A percentile compares a stretch with the other conserved stretches of the same genome.
phyloP scores from a whole-genome alignment of 1,140 invertebrate species.

The Panonychus citri region DNA sequence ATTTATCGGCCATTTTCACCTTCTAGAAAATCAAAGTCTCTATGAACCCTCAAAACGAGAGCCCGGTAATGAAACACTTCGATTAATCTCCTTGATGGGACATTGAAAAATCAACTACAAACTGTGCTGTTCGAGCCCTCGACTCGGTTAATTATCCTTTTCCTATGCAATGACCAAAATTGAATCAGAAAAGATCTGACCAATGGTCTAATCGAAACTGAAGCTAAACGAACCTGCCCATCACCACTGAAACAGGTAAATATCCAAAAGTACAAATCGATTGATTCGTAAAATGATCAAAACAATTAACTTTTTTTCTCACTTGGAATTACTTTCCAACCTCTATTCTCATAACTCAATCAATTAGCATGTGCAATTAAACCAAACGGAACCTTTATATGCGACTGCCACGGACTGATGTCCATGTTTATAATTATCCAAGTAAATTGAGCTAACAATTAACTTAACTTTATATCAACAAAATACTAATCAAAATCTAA shows the following conservation, averaged over 20 bases:
- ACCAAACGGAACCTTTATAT: conserved; percentile 11
- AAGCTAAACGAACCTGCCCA: background rate
- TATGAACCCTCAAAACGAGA: background rate
- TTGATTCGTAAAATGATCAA: too few species aligned
- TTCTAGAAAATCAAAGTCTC: background rate
- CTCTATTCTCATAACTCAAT: too few species aligned
- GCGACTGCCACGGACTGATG: conserved; percentile 14
- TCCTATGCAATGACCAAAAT: conserved; percentile 11
- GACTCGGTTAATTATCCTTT: conserved; percentile 6
- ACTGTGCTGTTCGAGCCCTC: background rate
- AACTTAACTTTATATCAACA: too few species aligned
- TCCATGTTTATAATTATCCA: conserved; percentile 14
- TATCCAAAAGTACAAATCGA: too few species aligned
- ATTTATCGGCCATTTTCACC: too few species aligned
- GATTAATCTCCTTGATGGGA: background rate
- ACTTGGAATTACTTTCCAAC: too few species aligned
- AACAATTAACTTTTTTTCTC: too few species aligned
- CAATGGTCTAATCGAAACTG: background rate
- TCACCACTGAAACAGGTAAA: background rate
- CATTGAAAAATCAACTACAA: background rate
- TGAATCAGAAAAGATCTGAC: background rate
- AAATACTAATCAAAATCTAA: too few species aligned
- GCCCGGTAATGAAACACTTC: background rate
- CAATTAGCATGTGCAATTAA: too few species aligned
- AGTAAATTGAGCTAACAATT: too few species aligned